Conservation (phyloP, 2,113 vertebrate genomes). For the Microcebus ravelobensis region DNA sequence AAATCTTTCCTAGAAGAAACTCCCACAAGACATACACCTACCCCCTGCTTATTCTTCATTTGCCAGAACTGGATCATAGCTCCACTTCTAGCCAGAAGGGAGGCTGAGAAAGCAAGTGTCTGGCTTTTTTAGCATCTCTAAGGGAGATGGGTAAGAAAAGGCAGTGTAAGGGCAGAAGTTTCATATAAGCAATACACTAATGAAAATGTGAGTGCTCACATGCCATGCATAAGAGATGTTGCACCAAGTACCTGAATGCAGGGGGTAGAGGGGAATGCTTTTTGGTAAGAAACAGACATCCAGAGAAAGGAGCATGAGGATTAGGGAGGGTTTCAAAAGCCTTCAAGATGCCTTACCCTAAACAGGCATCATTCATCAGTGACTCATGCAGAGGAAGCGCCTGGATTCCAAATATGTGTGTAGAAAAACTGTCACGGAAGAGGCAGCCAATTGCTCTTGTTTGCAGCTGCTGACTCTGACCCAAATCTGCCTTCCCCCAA, state of each 20-base stretch:
- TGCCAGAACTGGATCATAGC: neutral
- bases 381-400: slow-evolving; percentile 47
- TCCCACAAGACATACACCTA: neutral
- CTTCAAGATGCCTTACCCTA: neutral
- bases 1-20: neutral
- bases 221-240: neutral
- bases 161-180: too few relatives aligned
- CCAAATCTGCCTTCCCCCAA: slow-evolving; percentile 42
- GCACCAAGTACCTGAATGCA: neutral
- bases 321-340: neutral
- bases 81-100: slow-evolving; percentile 17
- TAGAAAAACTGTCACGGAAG: slow-evolving; percentile 32
- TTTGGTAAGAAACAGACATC: neutral
- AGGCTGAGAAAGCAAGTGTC: slow-evolving; percentile 30
- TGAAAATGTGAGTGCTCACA: neutral
- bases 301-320: neutral
- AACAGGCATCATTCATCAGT: neutral
- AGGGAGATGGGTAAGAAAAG: neutral
- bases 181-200: rapidly evolving
- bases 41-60: neutral
- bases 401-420: slow-evolving; percentile 52
- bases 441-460: slow-evolving; percentile 52
- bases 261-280: too few relatives aligned
- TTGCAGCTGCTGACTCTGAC: slow-evolving; percentile 70
- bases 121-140: slow-evolving; percentile 29